These are phyloP conservation scores for Macaria liturata DNA, from an alignment of 2,888 invertebrate genomes.

Conservation along the genomic window DNA sequence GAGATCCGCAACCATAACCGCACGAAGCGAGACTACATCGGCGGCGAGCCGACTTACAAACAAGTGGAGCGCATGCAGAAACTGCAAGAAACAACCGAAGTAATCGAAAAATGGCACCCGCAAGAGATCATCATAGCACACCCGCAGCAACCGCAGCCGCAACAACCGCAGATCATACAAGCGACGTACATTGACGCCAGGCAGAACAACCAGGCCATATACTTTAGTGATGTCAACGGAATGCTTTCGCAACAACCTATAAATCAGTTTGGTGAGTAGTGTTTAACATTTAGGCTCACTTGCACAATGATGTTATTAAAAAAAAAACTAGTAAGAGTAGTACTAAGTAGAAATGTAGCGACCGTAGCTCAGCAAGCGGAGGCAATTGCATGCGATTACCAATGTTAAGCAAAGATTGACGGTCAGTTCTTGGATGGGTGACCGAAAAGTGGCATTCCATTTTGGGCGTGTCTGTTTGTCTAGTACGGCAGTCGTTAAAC, in stretches of 20 bases:
- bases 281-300: background rate
- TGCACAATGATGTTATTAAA: no score
- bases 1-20: slow-evolving; percentile 74
- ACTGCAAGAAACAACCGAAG: slow-evolving; percentile 47
- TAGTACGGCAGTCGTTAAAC: no score
- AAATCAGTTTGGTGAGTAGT: slow-evolving; percentile 54
- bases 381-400: no score
- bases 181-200: slow-evolving; percentile 61
- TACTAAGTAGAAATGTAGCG: no score
- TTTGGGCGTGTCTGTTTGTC: no score
- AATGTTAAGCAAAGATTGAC: no score
- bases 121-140: slow-evolving; percentile 36
- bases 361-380: no score
- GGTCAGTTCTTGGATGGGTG: no score
- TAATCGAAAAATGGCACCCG: slow-evolving; percentile 45
- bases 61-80: slow-evolving; percentile 70
- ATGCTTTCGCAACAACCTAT: slow-evolving; percentile 58
- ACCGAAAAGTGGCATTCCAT: no score
- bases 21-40: slow-evolving; percentile 72
- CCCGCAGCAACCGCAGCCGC: slow-evolving; percentile 41
- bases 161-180: slow-evolving; percentile 47
- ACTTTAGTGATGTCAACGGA: slow-evolving; percentile 63
- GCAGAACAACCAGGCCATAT: slow-evolving; percentile 55
- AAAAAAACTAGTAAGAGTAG: no score
- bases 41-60: slow-evolving; percentile 75